phyloP scores from a whole-genome alignment of 2,113 vertebrate species.

The Lophochroa leadbeateri region DNA sequence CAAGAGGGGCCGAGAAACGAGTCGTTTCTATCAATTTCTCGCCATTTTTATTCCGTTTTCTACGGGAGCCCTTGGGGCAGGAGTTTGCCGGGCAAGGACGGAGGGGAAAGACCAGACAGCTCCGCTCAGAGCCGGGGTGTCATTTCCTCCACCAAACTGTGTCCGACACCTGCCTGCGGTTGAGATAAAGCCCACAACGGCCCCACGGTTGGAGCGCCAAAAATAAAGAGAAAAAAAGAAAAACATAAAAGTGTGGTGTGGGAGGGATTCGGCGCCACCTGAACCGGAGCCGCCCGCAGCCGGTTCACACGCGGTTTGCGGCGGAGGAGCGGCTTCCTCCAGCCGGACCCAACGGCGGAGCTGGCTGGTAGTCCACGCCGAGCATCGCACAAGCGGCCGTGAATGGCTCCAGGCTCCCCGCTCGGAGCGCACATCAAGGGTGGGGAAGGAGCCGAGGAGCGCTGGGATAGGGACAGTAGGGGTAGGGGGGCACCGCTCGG shows the following conservation, averaged over 20 bases:
- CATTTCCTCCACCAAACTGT: not conserved
- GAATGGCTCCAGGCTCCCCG: fast-evolving
- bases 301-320: not conserved
- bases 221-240: not conserved
- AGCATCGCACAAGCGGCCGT: fast-evolving
- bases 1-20: not conserved
- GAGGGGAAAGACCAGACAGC: not conserved
- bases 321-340: not conserved
- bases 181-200: not conserved
- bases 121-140: not conserved
- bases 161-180: not conserved
- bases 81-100: not conserved
- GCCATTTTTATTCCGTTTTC: not conserved
- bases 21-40: not conserved
- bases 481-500: not conserved
- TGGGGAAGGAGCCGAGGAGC: not conserved
- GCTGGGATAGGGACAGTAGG: not conserved
- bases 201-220: not conserved
- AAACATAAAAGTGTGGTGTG: fast-evolving
- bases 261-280: fast-evolving
- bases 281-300: not conserved
- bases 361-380: not conserved
- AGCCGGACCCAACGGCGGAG: not conserved
- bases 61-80: not conserved
- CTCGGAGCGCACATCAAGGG: not conserved